Percentiles rank a stretch among this genome's conserved stretches.
Conservation (phyloP, 2,113 vertebrate genomes). For the Mandrillus leucophaeus region DNA sequence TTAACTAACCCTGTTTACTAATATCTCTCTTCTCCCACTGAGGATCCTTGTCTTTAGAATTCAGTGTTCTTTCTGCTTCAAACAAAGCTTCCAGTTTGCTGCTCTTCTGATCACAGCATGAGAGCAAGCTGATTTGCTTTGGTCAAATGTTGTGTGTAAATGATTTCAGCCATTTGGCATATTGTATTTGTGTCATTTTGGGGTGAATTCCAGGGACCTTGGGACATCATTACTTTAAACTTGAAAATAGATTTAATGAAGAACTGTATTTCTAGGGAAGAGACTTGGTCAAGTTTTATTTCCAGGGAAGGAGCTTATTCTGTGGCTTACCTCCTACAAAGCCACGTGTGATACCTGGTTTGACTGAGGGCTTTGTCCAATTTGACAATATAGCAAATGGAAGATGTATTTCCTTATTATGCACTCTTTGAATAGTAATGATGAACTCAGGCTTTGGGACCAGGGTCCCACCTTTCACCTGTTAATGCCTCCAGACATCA, state of each 20-base stretch:
- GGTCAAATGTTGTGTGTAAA: conserved; percentile 16
- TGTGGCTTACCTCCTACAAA: not conserved
- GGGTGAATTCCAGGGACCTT: conserved; percentile 5
- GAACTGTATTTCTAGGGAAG: not conserved
- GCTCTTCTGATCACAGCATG: not conserved
- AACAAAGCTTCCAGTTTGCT: conserved; percentile 20
- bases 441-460: not conserved
- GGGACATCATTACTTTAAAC: conserved; percentile 32
- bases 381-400: not conserved
- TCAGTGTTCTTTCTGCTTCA: not conserved
- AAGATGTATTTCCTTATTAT: not conserved
- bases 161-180: conserved; percentile 20
- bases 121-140: conserved; percentile 44
- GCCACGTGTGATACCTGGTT: not conserved
- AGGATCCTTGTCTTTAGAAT: not conserved
- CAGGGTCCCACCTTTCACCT: not conserved
- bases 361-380: not conserved
- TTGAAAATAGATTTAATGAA: conserved; percentile 52
- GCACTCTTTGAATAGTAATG: not conserved
- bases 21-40: not conserved
- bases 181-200: conserved; percentile 21
- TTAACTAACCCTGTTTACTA: conserved; percentile 45
- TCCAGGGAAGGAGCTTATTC: not conserved
- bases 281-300: conserved; percentile 19
- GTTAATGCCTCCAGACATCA: not conserved